Percentiles rank a stretch among this genome's conserved stretches.
Conservation (phyloP, 1,140 invertebrate genomes). For the Nymphalis io region DNA sequence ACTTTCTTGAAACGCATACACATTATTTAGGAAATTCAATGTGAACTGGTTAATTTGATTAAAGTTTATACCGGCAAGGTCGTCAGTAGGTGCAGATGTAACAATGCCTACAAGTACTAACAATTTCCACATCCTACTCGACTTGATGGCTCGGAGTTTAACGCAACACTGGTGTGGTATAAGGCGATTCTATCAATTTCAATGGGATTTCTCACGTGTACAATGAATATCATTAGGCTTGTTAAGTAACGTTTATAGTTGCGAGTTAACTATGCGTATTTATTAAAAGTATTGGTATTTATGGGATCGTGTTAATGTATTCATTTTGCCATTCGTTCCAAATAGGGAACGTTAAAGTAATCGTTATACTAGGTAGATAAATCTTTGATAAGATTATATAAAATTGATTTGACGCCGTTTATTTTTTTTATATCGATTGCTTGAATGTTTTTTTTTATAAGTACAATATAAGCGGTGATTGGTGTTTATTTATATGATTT, state of each 20-base stretch:
- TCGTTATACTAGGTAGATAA: too few species aligned
- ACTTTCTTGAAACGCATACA: constrained; percentile 62
- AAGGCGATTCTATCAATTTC: constrained; percentile 57
- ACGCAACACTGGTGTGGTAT: constrained; percentile 52
- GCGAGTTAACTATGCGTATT: constrained; percentile 36
- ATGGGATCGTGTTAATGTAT: constrained; percentile 27
- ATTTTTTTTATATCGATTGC: constrained; percentile 24
- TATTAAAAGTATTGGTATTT: constrained; percentile 36
- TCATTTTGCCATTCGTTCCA: constrained; percentile 4
- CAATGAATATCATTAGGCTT: constrained; percentile 60
- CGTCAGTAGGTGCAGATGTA: constrained; percentile 47
- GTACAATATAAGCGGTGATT: constrained; percentile 6
- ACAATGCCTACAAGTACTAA: constrained; percentile 50
- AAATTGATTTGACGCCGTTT: constrained; percentile 35
- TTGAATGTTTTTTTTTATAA: background rate
- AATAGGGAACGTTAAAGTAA: too few species aligned
- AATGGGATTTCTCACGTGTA: constrained; percentile 62
- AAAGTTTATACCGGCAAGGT: constrained; percentile 45
- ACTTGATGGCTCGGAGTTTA: constrained; percentile 46
- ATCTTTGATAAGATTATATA: constrained; percentile 5
- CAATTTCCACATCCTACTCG: constrained; percentile 61
- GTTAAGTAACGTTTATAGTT: constrained; percentile 55
- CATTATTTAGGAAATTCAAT: constrained; percentile 61
- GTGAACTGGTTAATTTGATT: constrained; percentile 63
- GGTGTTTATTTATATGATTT: constrained; percentile 9